Conservation (phyloP, 1,140 invertebrate genomes). For the Aphaenogaster rudis region DNA sequence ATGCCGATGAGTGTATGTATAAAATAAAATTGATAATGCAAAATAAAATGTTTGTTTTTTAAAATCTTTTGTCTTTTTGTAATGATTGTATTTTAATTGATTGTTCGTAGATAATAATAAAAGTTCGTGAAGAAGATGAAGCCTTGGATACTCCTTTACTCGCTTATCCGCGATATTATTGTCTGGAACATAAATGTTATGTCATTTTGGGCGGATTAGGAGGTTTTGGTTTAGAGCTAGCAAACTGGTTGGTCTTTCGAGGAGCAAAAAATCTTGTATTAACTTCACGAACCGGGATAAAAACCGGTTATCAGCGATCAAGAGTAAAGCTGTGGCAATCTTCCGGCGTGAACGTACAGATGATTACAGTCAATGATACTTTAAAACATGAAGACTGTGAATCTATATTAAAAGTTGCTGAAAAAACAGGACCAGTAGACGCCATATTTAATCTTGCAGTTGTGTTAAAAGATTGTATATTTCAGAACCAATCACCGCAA, state of each 20-base stretch:
- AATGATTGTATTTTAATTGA: neutral
- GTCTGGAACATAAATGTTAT: conserved; percentile 84
- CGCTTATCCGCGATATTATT: conserved; percentile 88
- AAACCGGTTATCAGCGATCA: conserved; percentile 90
- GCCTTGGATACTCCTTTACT: conserved; percentile 73
- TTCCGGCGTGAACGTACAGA: conserved; percentile 86
- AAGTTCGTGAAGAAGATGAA: conserved; percentile 86
- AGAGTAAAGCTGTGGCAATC: conserved; percentile 86
- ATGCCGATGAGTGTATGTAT: too few relatives aligned
- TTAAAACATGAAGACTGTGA: conserved; percentile 86
- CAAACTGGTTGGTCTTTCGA: conserved; percentile 91
- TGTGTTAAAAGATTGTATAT: conserved; percentile 87
- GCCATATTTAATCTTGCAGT: conserved; percentile 93
- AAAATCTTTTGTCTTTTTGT: too few relatives aligned
- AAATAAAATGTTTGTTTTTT: too few relatives aligned
- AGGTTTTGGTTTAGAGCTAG: conserved; percentile 93
- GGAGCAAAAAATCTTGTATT: conserved; percentile 91
- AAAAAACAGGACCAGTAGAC: conserved; percentile 89
- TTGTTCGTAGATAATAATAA: conserved; percentile 87
- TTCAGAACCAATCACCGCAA: conserved; percentile 87
- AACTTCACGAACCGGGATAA: conserved; percentile 90
- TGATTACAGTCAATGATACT: conserved; percentile 85
- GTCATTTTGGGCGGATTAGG: conserved; percentile 91
- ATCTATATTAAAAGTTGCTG: conserved; percentile 88
- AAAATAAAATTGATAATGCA: too few relatives aligned